Base-by-base conservation (phyloP, 2,888 invertebrate species). In the Acanthopleura granulata region DNA sequence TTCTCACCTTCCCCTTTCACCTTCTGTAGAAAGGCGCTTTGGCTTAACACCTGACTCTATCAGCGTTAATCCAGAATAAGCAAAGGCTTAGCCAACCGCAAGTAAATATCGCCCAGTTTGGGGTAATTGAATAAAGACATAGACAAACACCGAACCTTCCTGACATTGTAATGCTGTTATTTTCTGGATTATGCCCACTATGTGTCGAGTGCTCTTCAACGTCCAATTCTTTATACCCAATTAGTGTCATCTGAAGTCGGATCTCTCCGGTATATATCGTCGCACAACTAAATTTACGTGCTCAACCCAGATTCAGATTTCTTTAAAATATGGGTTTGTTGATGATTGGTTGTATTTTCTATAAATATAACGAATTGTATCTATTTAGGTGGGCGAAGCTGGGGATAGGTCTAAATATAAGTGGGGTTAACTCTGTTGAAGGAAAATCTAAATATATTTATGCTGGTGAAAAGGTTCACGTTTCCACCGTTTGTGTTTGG, bases 91-190 rank as follows among this genome's bases (percentile, higher is more conserved):
- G 57, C 22, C 57, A 57, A 57, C 18, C 57, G n/a, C 57, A 12
- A 4, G 18, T 57, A n/a, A 57, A 57, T 57, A 22, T 22, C n/a
- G 18, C 57, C 22, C 22, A 57, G 40, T 40, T 22, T 57, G 57
- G 57, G 57, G 57, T 57, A 57, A 57, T 57, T 57, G 57, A 57
- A 57, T 57, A 57, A 57, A 57, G 18, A 57, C 57, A 57, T 22
- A 22, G 22, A 57, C 57, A 57, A 57, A 57, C 57, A 57, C 3
- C 3, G 18, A 22, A 57, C 12, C 57, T 1, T 57, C 22, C 57
- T 57, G 18, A 18, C 22, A 57, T 57, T 57, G 57, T 57, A n/a
- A 4, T 22, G 57, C 57, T 57, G 57, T 57, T 57, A 57, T 57
- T 57, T 57, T 22, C n/a, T n/a, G 57, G 57, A 57, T 57, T 57